Evolutionary conservation across 2,113 vertebrate genomes (phyloP).

Genomic region (Neopipo cinnamomea): DNA sequence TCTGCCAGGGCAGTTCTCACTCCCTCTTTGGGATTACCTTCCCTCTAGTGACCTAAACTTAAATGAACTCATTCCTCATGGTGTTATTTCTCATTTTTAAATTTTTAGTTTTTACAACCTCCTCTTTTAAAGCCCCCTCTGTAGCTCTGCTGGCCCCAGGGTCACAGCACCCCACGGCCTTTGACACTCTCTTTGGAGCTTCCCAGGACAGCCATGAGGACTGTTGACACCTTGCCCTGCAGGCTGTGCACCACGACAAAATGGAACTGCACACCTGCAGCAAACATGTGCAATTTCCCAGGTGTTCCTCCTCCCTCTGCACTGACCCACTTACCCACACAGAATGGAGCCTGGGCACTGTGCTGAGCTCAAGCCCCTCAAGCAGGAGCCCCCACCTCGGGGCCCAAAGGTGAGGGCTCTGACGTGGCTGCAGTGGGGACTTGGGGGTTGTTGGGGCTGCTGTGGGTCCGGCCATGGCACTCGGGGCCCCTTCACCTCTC

Average conservation of each 20-base stretch:
- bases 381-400: rapidly evolving
- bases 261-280: neutral
- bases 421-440: neutral
- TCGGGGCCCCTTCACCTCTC: neutral
- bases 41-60: neutral
- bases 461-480: rapidly evolving
- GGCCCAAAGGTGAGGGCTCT: too few relatives aligned
- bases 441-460: neutral
- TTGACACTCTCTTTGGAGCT: neutral
- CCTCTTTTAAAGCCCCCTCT: neutral
- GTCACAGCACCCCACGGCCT: too few relatives aligned
- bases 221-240: rapidly evolving
- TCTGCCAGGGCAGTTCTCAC: neutral
- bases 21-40: neutral
- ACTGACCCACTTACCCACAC: neutral
- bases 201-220: rapidly evolving
- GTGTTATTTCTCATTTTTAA: neutral
- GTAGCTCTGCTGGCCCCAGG: neutral
- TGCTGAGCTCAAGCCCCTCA: rapidly evolving
- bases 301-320: neutral
- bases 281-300: neutral
- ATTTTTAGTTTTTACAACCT: neutral
- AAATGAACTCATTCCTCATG: neutral
- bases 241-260: rapidly evolving
- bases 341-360: neutral